Conservation (phyloP, 2,888 invertebrate species). For the Sceliomorpha sp. region DNA sequence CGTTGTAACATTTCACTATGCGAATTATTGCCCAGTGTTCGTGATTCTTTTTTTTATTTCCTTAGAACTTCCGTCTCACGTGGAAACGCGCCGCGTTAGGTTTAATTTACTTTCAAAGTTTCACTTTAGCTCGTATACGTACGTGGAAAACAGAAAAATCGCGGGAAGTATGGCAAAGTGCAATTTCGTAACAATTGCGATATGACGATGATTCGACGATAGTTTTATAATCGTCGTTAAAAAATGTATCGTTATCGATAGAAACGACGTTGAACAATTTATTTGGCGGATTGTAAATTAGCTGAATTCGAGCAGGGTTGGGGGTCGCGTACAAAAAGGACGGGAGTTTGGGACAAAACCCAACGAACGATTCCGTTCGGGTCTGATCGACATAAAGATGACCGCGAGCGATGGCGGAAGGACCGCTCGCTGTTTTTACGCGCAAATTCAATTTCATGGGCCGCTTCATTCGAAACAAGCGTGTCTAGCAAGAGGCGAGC, state of each 20-base stretch:
- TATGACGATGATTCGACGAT: no score
- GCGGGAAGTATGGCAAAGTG: not conserved
- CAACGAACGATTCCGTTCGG: slow-evolving; percentile 10
- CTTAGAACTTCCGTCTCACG: slow-evolving; percentile 1
- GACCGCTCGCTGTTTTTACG: slow-evolving; percentile 57
- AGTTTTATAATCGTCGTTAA: no score
- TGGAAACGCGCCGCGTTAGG: not conserved
- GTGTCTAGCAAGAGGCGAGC: slow-evolving; percentile 19
- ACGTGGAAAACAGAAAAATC: no score
- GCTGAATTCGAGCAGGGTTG: slow-evolving; percentile 1
- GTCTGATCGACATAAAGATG: slow-evolving; percentile 45
- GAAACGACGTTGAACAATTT: no score
- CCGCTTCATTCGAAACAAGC: slow-evolving; percentile 59
- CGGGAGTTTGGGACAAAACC: not conserved
- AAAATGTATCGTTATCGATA: no score
- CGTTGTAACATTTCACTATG: slow-evolving; percentile 9
- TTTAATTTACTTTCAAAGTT: slow-evolving; percentile 1
- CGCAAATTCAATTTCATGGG: slow-evolving; percentile 64
- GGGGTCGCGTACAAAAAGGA: not conserved
- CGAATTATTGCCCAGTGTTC: slow-evolving; percentile 23
- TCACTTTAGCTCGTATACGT: not conserved
- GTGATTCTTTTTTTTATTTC: slow-evolving; percentile 11
- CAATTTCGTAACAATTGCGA: no score
- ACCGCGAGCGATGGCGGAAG: slow-evolving; percentile 41
- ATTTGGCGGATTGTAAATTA: no score